Evolutionary conservation across 2,888 invertebrate species (phyloP).

Genomic region (Acleris laterana): DNA sequence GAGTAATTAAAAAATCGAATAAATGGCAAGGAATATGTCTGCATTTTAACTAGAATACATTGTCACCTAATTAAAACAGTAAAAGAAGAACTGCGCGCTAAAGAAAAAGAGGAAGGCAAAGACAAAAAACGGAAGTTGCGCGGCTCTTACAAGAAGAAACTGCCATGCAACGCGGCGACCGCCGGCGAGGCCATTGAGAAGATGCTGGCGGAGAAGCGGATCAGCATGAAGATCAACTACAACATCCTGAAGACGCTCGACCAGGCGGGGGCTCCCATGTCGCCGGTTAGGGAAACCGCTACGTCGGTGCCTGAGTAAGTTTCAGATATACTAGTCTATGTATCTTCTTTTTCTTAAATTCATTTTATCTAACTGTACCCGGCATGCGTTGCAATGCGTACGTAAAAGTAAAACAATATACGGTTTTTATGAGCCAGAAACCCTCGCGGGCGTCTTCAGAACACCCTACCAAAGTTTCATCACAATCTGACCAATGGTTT

Average conservation of each 20-base stretch:
- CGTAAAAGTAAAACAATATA: too few relatives aligned
- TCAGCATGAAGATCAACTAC: conserved; percentile 98
- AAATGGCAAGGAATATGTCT: too few relatives aligned
- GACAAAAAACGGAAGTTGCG: conserved; percentile 92
- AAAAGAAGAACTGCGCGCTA: conserved; percentile 91
- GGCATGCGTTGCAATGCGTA: too few relatives aligned
- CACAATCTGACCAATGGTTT: too few relatives aligned
- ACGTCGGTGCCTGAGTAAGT: conserved; percentile 44
- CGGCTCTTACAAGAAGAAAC: conserved; percentile 86
- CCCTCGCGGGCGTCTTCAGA: too few relatives aligned
- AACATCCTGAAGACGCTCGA: conserved; percentile 95
- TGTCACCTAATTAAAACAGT: conserved; percentile 70
- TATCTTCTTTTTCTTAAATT: too few relatives aligned
- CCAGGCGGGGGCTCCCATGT: conserved; percentile 60
- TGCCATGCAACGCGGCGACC: conserved; percentile 86
- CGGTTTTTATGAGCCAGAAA: too few relatives aligned
- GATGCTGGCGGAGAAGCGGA: conserved; percentile 96
- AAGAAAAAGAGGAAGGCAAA: conserved; percentile 94
- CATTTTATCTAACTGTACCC: too few relatives aligned
- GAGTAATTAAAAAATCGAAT: too few relatives aligned
- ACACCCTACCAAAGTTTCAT: too few relatives aligned
- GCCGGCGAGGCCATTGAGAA: conserved; percentile 97
- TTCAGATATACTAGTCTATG: background rate
- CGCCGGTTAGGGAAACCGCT: conserved; percentile 43
- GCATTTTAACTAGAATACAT: too few relatives aligned